phyloP scores from a whole-genome alignment of 2,888 invertebrate species.

The Cephalotes varians region DNA sequence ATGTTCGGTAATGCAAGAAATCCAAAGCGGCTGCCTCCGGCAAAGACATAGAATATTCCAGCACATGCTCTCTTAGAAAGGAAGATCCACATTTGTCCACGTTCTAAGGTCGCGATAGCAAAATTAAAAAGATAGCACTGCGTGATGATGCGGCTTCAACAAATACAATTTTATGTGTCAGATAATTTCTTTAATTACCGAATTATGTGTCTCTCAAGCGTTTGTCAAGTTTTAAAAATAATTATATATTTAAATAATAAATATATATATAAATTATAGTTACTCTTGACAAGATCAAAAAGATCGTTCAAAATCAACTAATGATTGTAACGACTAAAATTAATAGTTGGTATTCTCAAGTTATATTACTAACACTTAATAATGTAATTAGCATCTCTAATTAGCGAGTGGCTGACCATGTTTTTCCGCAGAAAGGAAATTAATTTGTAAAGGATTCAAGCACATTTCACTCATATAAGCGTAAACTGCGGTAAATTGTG shows the following conservation, averaged over 20 bases:
- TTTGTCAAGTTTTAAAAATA: neutral
- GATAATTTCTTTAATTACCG: neutral
- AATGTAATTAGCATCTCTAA: neutral
- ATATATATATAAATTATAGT: too few species aligned
- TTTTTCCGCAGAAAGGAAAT: neutral
- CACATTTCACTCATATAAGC: neutral
- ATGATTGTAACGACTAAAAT: neutral
- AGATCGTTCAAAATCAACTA: too few species aligned
- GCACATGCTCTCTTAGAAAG: neutral
- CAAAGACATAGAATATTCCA: constrained; percentile 43
- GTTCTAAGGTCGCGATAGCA: constrained; percentile 18
- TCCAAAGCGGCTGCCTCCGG: constrained; percentile 17
- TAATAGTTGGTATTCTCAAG: neutral
- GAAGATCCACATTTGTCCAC: constrained; percentile 14
- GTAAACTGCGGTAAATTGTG: neutral
- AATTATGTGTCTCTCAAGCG: neutral
- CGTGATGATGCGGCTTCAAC: neutral
- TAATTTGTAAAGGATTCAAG: constrained; percentile 5
- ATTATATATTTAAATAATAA: too few species aligned
- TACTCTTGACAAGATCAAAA: neutral
- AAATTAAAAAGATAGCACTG: constrained; percentile 14
- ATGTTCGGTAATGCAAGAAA: constrained; percentile 38
- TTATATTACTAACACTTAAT: neutral
- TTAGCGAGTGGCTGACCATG: neutral
- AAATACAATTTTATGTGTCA: neutral